Base-by-base conservation (phyloP, 2,888 invertebrate species). In the Gonocerus acuteangulatus region DNA sequence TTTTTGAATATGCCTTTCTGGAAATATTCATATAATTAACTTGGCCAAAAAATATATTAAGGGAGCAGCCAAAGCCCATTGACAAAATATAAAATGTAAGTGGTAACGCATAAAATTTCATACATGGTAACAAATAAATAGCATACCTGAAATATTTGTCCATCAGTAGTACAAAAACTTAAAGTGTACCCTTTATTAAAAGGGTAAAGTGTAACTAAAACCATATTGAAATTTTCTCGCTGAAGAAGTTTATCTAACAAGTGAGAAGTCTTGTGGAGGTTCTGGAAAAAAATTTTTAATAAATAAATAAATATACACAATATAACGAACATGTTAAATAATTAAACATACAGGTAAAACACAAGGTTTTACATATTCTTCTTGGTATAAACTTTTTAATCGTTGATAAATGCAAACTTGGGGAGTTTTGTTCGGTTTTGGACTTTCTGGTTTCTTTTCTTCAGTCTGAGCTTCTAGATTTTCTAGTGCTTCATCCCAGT, bases 141-240 rank as follows among this genome's bases (percentile, higher is more conserved):
- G n/a, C n/a, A n/a, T n/a, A 63, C 61, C 60, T 62, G 45, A 48
- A 64, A 61, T 15, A 54, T 58, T 22, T 59, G 61, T 2, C 62
- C 64, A 23, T 62, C 61, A 19, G 60, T 27, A 15, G 36, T 45
- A 42, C 49, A 60, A 44, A 64, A 49, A 21, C 62, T 74, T 69
- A 86, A 74, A 65, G 91, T 89, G 77, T 91, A 94, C 70, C 94
- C 94, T 76, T 93, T 91, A 77, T 91, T 90, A 61, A 88, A 90
- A 64, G 92, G 89, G 77, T 93, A 91, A 70, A 95, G 79, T 77
- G 92, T 95, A 70, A 95, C 81, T 71, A 94, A 87, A 72, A 95
- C 79, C 67, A 91, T 92, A 74, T 91, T 91, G 70, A 94, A 81
- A 74, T 85, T 85, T 76, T 94, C 92, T 72, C 83, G 82, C 72